Conservation (phyloP, 2,113 vertebrate species). For the Carassius auratus region DNA sequence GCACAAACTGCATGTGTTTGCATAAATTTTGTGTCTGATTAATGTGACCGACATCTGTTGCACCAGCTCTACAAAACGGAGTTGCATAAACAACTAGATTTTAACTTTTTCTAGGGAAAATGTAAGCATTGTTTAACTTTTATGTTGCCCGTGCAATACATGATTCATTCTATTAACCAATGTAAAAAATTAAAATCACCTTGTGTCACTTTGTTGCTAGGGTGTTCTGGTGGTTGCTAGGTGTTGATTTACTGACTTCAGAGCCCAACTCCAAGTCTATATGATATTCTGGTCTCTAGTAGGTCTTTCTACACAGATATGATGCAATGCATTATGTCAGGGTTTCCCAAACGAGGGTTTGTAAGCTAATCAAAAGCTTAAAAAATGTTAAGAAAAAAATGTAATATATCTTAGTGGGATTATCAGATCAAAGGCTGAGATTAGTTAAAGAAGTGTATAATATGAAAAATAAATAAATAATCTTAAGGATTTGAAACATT, state of each 20-base stretch:
- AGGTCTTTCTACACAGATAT: too few species aligned
- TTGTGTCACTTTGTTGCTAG: not conserved
- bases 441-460: too few species aligned
- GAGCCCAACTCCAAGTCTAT: too few species aligned
- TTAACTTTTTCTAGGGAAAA: not conserved
- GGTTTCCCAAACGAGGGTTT: too few species aligned
- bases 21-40: not conserved
- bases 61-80: not conserved
- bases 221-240: not conserved
- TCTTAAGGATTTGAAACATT: too few species aligned
- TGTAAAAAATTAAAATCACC: not conserved
- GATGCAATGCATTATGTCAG: not conserved
- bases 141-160: not conserved
- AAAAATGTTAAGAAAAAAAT: too few species aligned
- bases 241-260: not conserved
- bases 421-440: too few species aligned
- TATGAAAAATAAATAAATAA: too few species aligned
- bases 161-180: not conserved
- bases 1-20: constrained; percentile 4
- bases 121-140: not conserved
- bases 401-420: too few species aligned
- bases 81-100: not conserved
- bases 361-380: too few species aligned
- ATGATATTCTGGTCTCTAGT: too few species aligned
- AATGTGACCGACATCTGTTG: not conserved